Evolutionary conservation across 2,113 vertebrate species (phyloP).

Genomic region (Passer domesticus): DNA sequence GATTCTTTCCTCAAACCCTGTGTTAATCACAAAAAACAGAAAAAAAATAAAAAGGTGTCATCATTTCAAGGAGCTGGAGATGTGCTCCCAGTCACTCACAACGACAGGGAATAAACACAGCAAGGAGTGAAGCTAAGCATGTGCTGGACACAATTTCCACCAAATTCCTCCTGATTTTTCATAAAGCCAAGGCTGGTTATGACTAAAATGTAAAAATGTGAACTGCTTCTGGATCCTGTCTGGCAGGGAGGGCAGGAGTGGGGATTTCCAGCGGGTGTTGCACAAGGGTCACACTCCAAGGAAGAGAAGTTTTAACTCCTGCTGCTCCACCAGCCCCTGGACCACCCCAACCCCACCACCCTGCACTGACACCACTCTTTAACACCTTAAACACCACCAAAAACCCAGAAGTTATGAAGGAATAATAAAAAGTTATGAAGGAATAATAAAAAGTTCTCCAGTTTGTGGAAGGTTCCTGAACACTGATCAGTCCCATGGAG

Average conservation of each 20-base stretch:
- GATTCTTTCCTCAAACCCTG: background rate
- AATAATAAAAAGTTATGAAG: no score
- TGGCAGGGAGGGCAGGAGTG: background rate
- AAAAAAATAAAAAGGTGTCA: no score
- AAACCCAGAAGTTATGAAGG: no score
- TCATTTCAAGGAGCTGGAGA: background rate
- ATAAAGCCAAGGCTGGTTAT: background rate
- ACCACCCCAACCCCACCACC: background rate
- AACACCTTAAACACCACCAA: background rate
- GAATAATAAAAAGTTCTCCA: background rate
- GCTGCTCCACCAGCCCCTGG: background rate
- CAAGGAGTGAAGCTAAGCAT: background rate
- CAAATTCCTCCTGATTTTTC: background rate
- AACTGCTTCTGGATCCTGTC: background rate
- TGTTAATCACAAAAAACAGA: background rate
- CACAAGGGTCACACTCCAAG: background rate
- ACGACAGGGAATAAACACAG: background rate
- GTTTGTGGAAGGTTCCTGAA: rapidly evolving
- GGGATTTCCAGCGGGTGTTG: conserved; percentile 37
- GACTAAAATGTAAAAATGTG: background rate
- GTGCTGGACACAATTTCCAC: background rate
- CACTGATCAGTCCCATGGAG: rapidly evolving
- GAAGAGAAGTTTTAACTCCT: background rate
- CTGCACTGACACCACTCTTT: rapidly evolving
- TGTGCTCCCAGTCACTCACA: background rate